A percentile compares a stretch with the other conserved stretches of the same genome.
Evolutionary conservation across 2,888 invertebrate species (phyloP).

Genomic region (Nebria salina): DNA sequence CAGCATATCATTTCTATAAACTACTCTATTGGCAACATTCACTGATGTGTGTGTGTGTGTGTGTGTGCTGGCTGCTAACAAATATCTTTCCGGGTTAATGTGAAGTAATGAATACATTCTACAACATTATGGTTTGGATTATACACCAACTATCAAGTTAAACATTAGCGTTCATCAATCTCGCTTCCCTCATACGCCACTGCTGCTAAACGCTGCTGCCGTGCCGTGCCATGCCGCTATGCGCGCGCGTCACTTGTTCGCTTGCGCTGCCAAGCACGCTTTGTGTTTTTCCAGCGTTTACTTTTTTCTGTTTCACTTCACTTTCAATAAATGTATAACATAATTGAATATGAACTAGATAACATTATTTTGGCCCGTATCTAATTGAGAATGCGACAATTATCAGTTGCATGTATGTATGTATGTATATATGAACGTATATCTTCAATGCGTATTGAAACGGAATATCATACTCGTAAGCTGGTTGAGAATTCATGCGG

Average conservation of each 20-base stretch:
- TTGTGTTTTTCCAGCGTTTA: background rate
- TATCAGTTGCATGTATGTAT: no score
- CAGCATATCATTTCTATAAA: no score
- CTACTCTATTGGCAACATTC: no score
- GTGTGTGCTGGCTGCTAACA: slow-evolving; percentile 54
- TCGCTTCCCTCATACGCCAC: slow-evolving; percentile 53
- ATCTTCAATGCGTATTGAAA: no score
- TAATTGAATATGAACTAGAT: no score
- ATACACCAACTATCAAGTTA: slow-evolving; percentile 63
- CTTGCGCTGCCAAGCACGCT: background rate
- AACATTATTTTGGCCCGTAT: no score
- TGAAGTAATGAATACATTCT: slow-evolving; percentile 64
- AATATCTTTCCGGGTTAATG: slow-evolving; percentile 61
- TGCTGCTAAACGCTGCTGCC: slow-evolving; percentile 35
- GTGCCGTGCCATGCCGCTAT: no score
- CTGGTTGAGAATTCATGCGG: no score
- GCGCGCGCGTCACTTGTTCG: background rate
- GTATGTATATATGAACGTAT: no score
- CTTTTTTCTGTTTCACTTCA: background rate
- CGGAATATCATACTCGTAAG: no score
- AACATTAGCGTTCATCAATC: slow-evolving; percentile 62
- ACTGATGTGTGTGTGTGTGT: background rate
- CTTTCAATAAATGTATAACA: no score
- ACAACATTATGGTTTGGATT: slow-evolving; percentile 64
- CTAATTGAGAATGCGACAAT: no score